These are phyloP conservation scores for Bacillus rossius DNA, from an alignment of 1,140 invertebrate species.

Conservation along the genomic window DNA sequence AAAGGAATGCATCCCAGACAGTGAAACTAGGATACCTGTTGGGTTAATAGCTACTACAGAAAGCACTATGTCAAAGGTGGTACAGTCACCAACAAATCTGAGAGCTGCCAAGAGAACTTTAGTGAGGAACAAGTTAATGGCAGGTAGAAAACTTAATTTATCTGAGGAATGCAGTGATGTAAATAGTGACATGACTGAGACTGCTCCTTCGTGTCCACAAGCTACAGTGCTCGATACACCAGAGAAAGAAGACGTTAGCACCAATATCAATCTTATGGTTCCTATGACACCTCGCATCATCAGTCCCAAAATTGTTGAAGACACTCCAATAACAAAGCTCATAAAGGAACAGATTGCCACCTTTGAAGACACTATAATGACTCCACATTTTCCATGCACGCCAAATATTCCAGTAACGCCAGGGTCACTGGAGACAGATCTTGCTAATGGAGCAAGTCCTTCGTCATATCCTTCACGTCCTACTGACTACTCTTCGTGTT, in stretches of 20 bases:
- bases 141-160: no score
- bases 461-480: conserved; percentile 3
- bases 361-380: not conserved
- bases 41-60: not conserved
- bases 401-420: conserved; percentile 2
- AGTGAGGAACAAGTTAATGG: not conserved
- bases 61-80: not conserved
- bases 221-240: not conserved
- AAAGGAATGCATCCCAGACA: no score
- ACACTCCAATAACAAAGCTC: conserved; percentile 7
- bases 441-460: not conserved
- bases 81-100: not conserved
- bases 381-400: conserved; percentile 7
- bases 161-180: no score
- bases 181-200: no score
- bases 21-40: not conserved
- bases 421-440: not conserved
- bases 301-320: conserved; percentile 3
- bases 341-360: not conserved
- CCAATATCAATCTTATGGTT: not conserved
- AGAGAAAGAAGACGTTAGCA: not conserved
- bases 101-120: not conserved
- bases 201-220: no score
- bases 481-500: conserved; percentile 9
- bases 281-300: conserved; percentile 8